These are phyloP conservation scores for Connochaetes taurinus DNA, from an alignment of 2,113 vertebrate species.

Conservation along the genomic window DNA sequence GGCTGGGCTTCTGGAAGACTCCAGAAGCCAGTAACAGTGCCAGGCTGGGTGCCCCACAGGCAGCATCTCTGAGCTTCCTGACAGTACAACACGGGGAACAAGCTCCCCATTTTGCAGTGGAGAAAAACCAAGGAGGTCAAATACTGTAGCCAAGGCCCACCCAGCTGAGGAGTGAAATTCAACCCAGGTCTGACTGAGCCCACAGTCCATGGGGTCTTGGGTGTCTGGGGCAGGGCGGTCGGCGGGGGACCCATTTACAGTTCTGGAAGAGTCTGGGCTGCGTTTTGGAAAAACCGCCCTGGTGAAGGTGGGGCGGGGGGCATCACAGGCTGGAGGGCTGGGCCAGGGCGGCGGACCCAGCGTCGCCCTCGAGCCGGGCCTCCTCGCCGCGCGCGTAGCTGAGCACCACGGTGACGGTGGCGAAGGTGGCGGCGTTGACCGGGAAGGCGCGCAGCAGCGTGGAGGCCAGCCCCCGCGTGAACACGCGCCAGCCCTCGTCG, in stretches of 20 bases:
- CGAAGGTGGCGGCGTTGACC: conserved; percentile 95
- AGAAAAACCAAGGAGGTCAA: not conserved
- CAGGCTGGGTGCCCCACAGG: not conserved
- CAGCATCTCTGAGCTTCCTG: not conserved
- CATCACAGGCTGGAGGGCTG: conserved; percentile 89
- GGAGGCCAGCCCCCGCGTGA: conserved; percentile 93
- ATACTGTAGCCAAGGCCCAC: fast-evolving
- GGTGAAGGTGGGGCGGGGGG: fast-evolving
- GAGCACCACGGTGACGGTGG: conserved; percentile 93
- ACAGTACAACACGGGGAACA: fast-evolving
- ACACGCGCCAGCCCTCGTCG: conserved; percentile 91
- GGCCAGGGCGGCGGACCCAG: conserved; percentile 69
- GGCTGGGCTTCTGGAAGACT: not conserved
- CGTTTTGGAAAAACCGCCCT: not conserved
- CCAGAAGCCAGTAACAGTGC: not conserved
- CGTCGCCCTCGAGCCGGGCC: conserved; percentile 80
- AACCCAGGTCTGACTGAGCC: too few species aligned
- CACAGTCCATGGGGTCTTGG: too few species aligned
- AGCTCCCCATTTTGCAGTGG: not conserved
- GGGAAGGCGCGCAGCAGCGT: conserved; percentile 96
- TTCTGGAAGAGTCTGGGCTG: not conserved
- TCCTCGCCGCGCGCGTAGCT: conserved; percentile 84
- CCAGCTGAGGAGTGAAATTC: too few species aligned
- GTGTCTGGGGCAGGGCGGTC: fast-evolving
- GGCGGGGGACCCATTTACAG: fast-evolving